phyloP scores from a whole-genome alignment of 2,113 vertebrate species.

The Barbus barbus region DNA sequence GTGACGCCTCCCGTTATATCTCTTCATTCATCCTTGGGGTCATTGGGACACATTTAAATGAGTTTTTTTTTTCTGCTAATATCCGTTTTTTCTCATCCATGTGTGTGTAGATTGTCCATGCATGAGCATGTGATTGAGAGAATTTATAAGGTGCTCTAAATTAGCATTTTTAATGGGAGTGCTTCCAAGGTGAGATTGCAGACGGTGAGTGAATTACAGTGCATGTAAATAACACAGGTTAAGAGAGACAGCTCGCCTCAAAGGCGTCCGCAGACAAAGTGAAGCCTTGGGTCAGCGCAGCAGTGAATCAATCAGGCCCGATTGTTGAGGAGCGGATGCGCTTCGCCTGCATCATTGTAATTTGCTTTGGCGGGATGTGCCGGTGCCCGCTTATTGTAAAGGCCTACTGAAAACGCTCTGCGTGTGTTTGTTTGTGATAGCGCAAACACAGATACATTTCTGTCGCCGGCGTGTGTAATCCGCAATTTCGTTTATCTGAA shows the following conservation, averaged over 20 bases:
- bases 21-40: constrained; percentile 66
- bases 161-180: constrained; percentile 63
- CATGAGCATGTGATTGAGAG: constrained; percentile 31
- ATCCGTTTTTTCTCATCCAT: not conserved
- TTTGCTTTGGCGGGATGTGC: constrained; percentile 2
- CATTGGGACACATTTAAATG: constrained; percentile 77
- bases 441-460: not conserved
- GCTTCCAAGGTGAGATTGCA: constrained; percentile 52
- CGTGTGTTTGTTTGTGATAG: constrained; percentile 23
- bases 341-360: constrained; percentile 26
- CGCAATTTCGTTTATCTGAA: constrained; percentile 5
- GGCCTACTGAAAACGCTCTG: not conserved
- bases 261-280: constrained; percentile 46
- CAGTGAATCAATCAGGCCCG: constrained; percentile 45
- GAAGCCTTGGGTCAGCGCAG: constrained; percentile 49
- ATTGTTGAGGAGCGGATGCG: constrained; percentile 22
- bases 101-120: not conserved
- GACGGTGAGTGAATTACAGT: constrained; percentile 50
- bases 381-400: not conserved
- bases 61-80: constrained; percentile 51
- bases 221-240: constrained; percentile 59
- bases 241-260: constrained; percentile 33
- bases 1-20: constrained; percentile 34
- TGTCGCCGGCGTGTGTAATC: not conserved
- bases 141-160: constrained; percentile 61